phyloP scores from a whole-genome alignment of 2,797 vertebrate genomes.

The Sebastes cheni region DNA sequence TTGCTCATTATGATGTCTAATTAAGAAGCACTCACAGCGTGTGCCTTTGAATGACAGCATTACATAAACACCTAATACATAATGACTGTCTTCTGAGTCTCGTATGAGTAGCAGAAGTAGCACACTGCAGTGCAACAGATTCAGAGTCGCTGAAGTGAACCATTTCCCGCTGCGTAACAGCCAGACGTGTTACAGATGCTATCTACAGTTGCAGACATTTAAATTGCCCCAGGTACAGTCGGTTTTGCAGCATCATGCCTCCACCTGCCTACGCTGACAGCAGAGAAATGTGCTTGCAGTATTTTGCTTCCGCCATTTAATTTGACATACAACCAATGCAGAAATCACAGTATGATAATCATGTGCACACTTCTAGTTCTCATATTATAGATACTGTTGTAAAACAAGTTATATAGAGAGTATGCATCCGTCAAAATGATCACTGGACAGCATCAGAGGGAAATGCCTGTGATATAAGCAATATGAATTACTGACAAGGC shows the following conservation, averaged over 20 bases:
- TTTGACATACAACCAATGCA: background rate
- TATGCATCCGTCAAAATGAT: slow-evolving; percentile 13
- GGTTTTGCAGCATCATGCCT: slow-evolving; percentile 43
- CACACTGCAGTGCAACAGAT: background rate
- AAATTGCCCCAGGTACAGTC: slow-evolving; percentile 47
- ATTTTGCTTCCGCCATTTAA: background rate
- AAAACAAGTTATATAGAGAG: background rate
- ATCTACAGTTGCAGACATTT: slow-evolving; percentile 54
- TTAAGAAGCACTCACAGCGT: background rate
- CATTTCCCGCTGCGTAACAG: slow-evolving; percentile 21
- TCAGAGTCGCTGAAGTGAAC: slow-evolving; percentile 15
- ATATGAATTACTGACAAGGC: slow-evolving; percentile 47
- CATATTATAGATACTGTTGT: background rate
- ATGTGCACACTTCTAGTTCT: background rate
- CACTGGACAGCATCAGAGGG: slow-evolving; percentile 18
- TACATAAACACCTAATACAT: background rate
- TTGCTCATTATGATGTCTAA: slow-evolving; percentile 1
- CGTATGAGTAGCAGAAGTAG: background rate
- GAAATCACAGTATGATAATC: background rate
- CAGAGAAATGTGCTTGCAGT: background rate
- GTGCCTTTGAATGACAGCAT: slow-evolving; percentile 8
- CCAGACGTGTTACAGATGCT: slow-evolving; percentile 42
- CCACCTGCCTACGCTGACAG: background rate
- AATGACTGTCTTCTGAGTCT: slow-evolving; percentile 4
- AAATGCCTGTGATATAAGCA: slow-evolving; percentile 37